Evolutionary conservation across 2,113 vertebrate species (phyloP).

Genomic region (Dryoscopus gambensis): DNA sequence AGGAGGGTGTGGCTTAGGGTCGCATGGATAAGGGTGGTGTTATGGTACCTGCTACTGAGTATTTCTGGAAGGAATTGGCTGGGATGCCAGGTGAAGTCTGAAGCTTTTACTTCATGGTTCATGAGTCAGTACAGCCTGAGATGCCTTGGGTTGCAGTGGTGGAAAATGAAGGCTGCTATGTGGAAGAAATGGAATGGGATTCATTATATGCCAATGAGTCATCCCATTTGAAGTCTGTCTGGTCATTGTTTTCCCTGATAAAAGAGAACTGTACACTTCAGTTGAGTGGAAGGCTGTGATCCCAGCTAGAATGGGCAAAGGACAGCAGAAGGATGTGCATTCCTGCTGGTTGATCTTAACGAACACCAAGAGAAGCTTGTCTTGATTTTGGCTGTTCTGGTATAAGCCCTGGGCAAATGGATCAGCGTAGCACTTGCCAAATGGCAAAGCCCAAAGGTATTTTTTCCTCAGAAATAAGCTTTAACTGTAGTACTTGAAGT

Average conservation of each 20-base stretch:
- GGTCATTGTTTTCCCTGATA: not conserved
- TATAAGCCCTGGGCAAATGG: not conserved
- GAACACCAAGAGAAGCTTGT: not conserved
- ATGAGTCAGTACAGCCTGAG: not conserved
- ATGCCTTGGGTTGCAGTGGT: not conserved
- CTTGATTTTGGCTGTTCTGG: not conserved
- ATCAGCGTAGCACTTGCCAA: not conserved
- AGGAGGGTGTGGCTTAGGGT: not conserved
- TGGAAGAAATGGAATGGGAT: not conserved
- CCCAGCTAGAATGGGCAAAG: not conserved
- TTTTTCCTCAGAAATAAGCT: not conserved
- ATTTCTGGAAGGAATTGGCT: not conserved
- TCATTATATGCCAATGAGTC: not conserved
- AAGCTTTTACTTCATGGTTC: not conserved
- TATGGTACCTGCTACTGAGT: not conserved
- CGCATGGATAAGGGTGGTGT: rapidly evolving
- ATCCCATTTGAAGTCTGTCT: not conserved
- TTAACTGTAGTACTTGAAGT: not conserved
- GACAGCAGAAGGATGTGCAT: not conserved
- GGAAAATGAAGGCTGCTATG: not conserved
- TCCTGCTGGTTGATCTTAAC: not conserved
- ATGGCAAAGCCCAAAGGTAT: not conserved
- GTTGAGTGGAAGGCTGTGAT: not conserved
- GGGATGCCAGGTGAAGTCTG: not conserved
- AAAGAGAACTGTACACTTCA: not conserved